Evolutionary conservation across 37 sponge, comb jelly and placozoan genomes (phyloP), one percentile per base, ranked within the genome.

Genomic region (Axinella damicornis): DNA sequence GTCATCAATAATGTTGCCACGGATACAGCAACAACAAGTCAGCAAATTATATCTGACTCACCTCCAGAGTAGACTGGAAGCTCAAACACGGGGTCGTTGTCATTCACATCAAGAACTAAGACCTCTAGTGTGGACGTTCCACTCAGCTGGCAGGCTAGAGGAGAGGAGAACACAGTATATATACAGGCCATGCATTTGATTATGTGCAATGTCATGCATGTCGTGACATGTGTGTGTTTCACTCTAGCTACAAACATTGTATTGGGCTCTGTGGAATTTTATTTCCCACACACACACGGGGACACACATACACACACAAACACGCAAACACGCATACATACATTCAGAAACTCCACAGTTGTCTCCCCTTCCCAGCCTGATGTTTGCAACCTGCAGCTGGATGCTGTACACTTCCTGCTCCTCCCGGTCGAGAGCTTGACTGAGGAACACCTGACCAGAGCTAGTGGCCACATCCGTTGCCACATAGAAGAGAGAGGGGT

Each of bases 21-120:
- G n/a, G n/a, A n/a, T n/a, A n/a, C n/a, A n/a, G n/a, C n/a, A n/a
- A n/a, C n/a, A n/a, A n/a, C n/a, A n/a, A n/a, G n/a, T n/a, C n/a
- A n/a, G n/a, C n/a, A n/a, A n/a, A n/a, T n/a, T n/a, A n/a, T n/a
- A n/a, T n/a, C n/a, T n/a, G 46, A 53, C 89, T 56, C 58, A 89
- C 89, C 71, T 76, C 83, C 72, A 34, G 35, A 37, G 31, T 83
- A 89, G 0, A 38, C 17, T 22, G 28, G 0, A 0, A 5, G 20
- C 0, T 25, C 24, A 77, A 89, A 89, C 14, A 54, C 30, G 19
- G 89, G 89, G 11, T 27, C 5, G 73, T 89, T 83, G 52, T 89
- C 89, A 78, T 89, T 89, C 16, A 36, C 78, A 83, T 89, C 89
- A 18, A 34, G 36, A 24, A 89, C 57, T 25, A 35, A 41, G 12